Evolutionary conservation across 2,888 invertebrate genomes (phyloP).

Genomic region (Bembecia ichneumoniformis): DNA sequence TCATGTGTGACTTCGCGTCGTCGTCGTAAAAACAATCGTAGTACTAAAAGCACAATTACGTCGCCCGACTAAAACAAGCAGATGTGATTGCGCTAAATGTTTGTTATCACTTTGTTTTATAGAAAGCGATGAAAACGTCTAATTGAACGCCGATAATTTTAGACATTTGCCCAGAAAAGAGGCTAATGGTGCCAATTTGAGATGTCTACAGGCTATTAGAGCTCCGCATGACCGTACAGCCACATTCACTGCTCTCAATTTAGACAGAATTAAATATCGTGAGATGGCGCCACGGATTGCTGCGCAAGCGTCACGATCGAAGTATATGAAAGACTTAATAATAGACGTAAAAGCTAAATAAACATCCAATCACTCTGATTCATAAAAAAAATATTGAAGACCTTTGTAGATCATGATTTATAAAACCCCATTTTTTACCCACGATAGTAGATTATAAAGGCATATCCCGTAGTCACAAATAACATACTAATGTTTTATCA

Average conservation of each 20-base stretch:
- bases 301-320: conserved; percentile 34
- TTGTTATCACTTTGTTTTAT: conserved; percentile 8
- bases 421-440: conserved; percentile 3
- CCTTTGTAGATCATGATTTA: too few relatives aligned
- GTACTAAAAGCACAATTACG: conserved; percentile 10
- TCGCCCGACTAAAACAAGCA: conserved; percentile 7
- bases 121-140: conserved; percentile 24
- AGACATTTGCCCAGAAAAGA: conserved; percentile 33
- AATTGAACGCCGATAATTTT: conserved; percentile 36
- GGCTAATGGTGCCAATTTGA: conserved; percentile 46
- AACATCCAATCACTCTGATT: conserved; percentile 1
- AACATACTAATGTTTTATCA: conserved; percentile 45
- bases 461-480: conserved; percentile 30
- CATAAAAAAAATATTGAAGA: conserved; percentile 1
- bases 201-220: conserved; percentile 15
- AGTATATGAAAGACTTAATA: conserved; percentile 14
- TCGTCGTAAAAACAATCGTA: conserved; percentile 8
- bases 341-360: conserved; percentile 1
- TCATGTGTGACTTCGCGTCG: conserved; percentile 5
- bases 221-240: conserved; percentile 13
- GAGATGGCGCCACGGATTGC: conserved; percentile 49
- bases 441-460: conserved; percentile 1
- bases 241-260: conserved; percentile 39
- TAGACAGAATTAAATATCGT: conserved; percentile 41
- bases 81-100: conserved; percentile 9